Conservation (phyloP, 2,888 invertebrate species). For the Hirudinaria manillensis region DNA sequence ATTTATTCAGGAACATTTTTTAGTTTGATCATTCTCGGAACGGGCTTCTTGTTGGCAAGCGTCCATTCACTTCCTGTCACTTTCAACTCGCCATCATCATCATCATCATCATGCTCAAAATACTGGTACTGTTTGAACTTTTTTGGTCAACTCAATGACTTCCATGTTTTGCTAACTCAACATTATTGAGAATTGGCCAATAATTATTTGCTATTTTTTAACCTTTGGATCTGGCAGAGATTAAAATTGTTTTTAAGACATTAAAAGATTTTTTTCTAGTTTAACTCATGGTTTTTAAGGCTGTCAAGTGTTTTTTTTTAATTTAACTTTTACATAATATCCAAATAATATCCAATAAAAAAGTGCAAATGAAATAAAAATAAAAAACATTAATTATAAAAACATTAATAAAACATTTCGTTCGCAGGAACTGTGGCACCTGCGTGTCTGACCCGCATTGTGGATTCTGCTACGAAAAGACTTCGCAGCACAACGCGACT, state of each 20-base stretch:
- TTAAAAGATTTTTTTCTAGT: no score
- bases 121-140: background rate
- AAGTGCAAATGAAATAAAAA: no score
- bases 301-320: no score
- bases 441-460: conserved; percentile 13
- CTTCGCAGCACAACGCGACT: background rate
- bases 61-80: conserved; percentile 45
- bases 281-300: no score
- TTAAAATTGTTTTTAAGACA: no score
- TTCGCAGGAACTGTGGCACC: background rate
- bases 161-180: background rate
- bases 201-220: no score
- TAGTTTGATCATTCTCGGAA: conserved; percentile 49
- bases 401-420: no score
- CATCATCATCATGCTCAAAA: background rate
- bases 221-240: no score
- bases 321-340: no score
- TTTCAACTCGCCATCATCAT: background rate
- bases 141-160: background rate
- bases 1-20: conserved; percentile 46
- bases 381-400: no score
- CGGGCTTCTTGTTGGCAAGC: conserved; percentile 50
- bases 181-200: background rate
- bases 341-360: no score
- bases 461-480: conserved; percentile 7